A percentile compares a stretch with the other conserved stretches of the same genome.
These are phyloP conservation scores for Neofelis nebulosa DNA, from an alignment of 2,113 vertebrate species.

Conservation along the genomic window DNA sequence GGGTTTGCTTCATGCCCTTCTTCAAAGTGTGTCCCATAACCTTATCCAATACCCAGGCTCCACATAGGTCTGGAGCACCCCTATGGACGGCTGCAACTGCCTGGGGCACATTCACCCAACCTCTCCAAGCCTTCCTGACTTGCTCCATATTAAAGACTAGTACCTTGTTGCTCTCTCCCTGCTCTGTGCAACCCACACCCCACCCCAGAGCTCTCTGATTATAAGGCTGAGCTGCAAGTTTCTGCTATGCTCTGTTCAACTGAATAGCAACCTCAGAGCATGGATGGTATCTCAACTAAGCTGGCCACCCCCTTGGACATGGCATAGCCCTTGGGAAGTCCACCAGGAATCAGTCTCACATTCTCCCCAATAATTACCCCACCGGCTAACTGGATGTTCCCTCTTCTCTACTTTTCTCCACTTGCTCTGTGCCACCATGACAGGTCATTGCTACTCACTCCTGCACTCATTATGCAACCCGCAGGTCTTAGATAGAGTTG, in stretches of 20 bases:
- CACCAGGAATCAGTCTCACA: neutral
- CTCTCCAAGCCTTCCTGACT: neutral
- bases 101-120: neutral
- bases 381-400: fast-evolving
- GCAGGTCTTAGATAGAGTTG: too few relatives aligned
- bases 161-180: neutral
- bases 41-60: neutral
- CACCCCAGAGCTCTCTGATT: neutral
- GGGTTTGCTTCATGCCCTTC: neutral
- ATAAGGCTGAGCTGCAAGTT: neutral
- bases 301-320: neutral
- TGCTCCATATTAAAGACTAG: neutral
- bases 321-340: neutral
- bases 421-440: neutral
- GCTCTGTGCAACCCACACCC: fast-evolving
- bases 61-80: neutral
- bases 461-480: too few relatives aligned
- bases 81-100: too few relatives aligned
- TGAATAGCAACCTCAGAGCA: fast-evolving
- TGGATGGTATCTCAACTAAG: neutral
- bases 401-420: neutral
- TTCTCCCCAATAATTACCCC: neutral
- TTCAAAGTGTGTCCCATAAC: neutral
- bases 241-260: neutral
- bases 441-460: neutral